Conservation (phyloP, 2,888 invertebrate species). For the Hyalella azteca region DNA sequence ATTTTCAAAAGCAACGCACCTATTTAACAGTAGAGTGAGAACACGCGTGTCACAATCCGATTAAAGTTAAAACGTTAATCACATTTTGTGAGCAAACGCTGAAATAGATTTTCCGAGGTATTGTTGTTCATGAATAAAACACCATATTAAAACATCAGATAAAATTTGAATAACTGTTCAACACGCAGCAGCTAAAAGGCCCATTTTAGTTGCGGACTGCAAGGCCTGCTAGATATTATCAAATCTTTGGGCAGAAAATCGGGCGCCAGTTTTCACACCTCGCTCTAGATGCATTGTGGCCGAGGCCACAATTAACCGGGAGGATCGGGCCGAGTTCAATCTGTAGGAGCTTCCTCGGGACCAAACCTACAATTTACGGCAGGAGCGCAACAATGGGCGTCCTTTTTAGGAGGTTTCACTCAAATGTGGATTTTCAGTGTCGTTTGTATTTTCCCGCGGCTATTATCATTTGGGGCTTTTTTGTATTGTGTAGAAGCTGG, state of each 20-base stretch:
- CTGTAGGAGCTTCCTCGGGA: not conserved
- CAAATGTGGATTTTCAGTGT: constrained; percentile 37
- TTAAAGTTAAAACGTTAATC: no score
- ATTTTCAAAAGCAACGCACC: no score
- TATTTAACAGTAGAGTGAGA: no score
- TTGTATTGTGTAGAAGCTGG: not conserved
- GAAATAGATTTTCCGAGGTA: no score
- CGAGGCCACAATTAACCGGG: constrained; percentile 6
- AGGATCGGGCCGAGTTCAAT: constrained; percentile 26
- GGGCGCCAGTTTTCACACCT: constrained; percentile 7
- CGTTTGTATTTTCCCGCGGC: constrained; percentile 25
- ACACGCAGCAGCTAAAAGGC: no score
- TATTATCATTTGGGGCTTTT: constrained; percentile 33
- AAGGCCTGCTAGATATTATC: constrained; percentile 11
- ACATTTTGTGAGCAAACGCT: no score
- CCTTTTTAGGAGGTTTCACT: constrained; percentile 37
- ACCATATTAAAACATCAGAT: no score
- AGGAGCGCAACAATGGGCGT: constrained; percentile 1
- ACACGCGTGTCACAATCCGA: no score
- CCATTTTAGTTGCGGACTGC: constrained; percentile 5
- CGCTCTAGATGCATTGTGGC: constrained; percentile 6
- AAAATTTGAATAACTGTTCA: no score
- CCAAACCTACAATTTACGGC: constrained; percentile 38
- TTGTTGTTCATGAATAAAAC: no score
- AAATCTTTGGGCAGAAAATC: constrained; percentile 7